These are phyloP conservation scores for Meteorus colon DNA, from an alignment of 2,888 invertebrate genomes.

Conservation along the genomic window DNA sequence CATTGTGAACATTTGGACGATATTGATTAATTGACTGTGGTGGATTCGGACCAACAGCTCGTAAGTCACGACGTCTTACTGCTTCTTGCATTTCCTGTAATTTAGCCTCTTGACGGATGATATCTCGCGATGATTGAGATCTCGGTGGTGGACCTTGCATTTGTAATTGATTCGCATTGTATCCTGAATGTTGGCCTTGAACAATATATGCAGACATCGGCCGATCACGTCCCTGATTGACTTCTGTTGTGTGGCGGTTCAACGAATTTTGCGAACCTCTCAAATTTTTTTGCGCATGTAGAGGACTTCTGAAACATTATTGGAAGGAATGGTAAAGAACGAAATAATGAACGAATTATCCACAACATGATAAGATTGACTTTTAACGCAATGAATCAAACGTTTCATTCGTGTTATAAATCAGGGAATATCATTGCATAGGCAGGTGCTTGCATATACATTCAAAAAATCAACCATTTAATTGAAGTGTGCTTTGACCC, in stretches of 20 bases:
- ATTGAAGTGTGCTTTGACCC: too few species aligned
- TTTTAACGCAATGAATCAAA: too few species aligned
- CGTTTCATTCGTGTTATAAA: too few species aligned
- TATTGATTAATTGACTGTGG: conserved; percentile 59
- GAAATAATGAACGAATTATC: too few species aligned
- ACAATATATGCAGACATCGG: conserved; percentile 77
- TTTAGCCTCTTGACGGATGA: conserved; percentile 78
- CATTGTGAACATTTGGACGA: conserved; percentile 60
- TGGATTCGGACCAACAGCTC: conserved; percentile 61
- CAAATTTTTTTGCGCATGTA: conserved; percentile 68
- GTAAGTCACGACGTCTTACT: conserved; percentile 77
- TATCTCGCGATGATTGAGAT: conserved; percentile 74
- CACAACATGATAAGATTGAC: too few species aligned
- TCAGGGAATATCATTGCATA: too few species aligned
- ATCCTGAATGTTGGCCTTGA: conserved; percentile 61
- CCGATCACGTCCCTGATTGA: conserved; percentile 71
- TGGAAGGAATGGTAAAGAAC: not conserved
- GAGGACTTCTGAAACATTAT: conserved; percentile 59
- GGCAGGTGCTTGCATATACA: too few species aligned
- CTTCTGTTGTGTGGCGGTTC: conserved; percentile 75
- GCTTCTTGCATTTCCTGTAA: conserved; percentile 89
- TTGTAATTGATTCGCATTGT: conserved; percentile 58
- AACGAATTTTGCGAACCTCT: conserved; percentile 79
- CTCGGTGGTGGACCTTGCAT: conserved; percentile 67
- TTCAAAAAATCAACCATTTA: too few species aligned